A percentile compares a stretch with the other conserved stretches of the same genome.
Conservation (phyloP, 2,888 invertebrate genomes). For the Venusia cambrica region DNA sequence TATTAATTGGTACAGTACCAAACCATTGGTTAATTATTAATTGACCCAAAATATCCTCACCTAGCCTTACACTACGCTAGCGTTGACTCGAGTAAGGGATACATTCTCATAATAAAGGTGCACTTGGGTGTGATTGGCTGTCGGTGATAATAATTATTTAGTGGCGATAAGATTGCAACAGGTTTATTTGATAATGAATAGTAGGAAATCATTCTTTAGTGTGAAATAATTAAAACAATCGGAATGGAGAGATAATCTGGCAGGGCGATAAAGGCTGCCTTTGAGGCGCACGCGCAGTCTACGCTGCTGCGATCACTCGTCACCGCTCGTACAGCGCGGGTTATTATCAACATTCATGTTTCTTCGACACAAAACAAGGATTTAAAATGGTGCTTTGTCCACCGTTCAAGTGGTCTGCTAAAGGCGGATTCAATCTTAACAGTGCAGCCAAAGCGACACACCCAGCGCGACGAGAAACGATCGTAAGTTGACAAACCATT, state of each 20-base stretch:
- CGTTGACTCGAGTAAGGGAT: no score
- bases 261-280: slow-evolving; percentile 61
- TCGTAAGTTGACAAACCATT: slow-evolving; percentile 45
- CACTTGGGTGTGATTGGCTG: slow-evolving; percentile 50
- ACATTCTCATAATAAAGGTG: slow-evolving; percentile 12
- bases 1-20: no score
- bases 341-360: slow-evolving; percentile 22
- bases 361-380: slow-evolving; percentile 23
- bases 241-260: slow-evolving; percentile 70
- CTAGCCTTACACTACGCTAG: no score
- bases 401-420: slow-evolving; percentile 64
- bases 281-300: slow-evolving; percentile 51
- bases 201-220: slow-evolving; percentile 62
- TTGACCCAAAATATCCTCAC: no score
- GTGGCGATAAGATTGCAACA: slow-evolving; percentile 73
- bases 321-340: slow-evolving; percentile 29
- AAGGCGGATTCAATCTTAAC: slow-evolving; percentile 61
- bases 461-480: slow-evolving; percentile 54
- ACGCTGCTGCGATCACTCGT: slow-evolving; percentile 63
- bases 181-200: slow-evolving; percentile 68
- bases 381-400: slow-evolving; percentile 69
- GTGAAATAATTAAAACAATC: slow-evolving; percentile 78
- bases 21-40: no score
- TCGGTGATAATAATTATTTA: slow-evolving; percentile 57
- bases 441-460: slow-evolving; percentile 36